Percentiles rank a stretch among this genome's conserved stretches.
These are phyloP conservation scores for Macquaria australasica DNA, from an alignment of 2,113 vertebrate species.

Conservation along the genomic window DNA sequence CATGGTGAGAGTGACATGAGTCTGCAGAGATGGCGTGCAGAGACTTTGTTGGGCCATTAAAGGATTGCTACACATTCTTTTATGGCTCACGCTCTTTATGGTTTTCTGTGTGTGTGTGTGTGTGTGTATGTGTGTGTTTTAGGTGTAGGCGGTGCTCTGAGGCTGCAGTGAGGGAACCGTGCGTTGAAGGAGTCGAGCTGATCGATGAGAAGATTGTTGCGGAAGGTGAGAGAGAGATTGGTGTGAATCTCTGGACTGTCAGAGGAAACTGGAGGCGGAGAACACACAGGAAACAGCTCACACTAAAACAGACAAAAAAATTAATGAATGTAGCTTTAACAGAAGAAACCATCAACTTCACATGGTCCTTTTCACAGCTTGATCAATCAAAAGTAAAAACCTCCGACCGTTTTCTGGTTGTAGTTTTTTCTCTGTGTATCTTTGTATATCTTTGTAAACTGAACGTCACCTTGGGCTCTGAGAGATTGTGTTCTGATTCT, in stretches of 20 bases:
- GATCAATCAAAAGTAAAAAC: too few species aligned
- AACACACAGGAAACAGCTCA: not conserved
- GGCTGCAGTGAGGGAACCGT: constrained; percentile 54
- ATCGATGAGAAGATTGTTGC: constrained; percentile 74
- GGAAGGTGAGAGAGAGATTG: constrained; percentile 67
- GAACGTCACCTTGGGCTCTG: not conserved
- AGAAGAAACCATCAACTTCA: not conserved
- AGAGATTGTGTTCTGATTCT: not conserved
- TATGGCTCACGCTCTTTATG: too few species aligned
- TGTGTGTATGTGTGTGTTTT: constrained; percentile 14
- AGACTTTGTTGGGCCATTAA: too few species aligned
- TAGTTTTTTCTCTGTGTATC: too few species aligned
- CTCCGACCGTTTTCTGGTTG: too few species aligned
- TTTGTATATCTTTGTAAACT: too few species aligned
- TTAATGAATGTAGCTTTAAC: not conserved
- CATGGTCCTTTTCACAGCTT: not conserved
- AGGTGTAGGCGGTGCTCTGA: constrained; percentile 82
- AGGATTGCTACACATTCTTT: too few species aligned
- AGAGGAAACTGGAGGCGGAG: not conserved
- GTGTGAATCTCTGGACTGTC: not conserved
- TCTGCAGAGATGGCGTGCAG: too few species aligned
- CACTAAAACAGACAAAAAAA: not conserved
- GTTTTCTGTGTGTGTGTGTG: too few species aligned
- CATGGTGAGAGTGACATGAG: too few species aligned
- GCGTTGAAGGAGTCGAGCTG: constrained; percentile 22